Conservation (phyloP, 1,140 invertebrate species). For the Leptopilina clavipes region DNA sequence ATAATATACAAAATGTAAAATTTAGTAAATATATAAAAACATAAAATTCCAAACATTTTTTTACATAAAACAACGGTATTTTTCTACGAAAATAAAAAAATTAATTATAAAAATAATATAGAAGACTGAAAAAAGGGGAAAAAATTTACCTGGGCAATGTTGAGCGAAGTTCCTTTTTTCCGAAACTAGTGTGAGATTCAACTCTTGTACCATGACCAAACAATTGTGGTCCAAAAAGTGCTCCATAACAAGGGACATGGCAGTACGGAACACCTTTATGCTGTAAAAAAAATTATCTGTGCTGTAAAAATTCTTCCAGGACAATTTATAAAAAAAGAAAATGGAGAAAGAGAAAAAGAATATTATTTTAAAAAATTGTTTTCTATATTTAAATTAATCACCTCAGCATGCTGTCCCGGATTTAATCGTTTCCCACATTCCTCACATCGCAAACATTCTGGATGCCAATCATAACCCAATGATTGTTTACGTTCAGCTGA, state of each 20-base stretch:
- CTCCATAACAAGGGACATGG: constrained; percentile 92
- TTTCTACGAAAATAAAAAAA: not conserved
- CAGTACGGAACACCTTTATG: constrained; percentile 94
- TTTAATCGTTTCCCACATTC: constrained; percentile 94
- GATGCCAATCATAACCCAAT: constrained; percentile 94
- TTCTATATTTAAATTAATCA: constrained; percentile 60
- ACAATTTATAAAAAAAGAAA: constrained; percentile 30
- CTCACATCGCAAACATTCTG: constrained; percentile 90
- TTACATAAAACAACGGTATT: too few species aligned
- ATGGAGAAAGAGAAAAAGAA: not conserved
- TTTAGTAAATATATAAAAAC: too few species aligned
- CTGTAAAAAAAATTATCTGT: constrained; percentile 73
- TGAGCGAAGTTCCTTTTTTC: constrained; percentile 78
- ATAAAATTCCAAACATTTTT: too few species aligned
- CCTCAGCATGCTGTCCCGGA: constrained; percentile 92
- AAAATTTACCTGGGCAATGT: constrained; percentile 71
- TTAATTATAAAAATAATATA: too few species aligned
- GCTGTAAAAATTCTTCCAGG: not conserved
- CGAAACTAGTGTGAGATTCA: constrained; percentile 90
- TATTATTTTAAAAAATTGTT: not conserved
- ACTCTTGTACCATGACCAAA: constrained; percentile 91
- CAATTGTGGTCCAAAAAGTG: constrained; percentile 89
- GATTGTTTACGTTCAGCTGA: constrained; percentile 93
- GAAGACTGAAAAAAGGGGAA: too few species aligned
- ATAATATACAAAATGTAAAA: too few species aligned